These are phyloP conservation scores for Drosophila santomea DNA, from an alignment of 1,140 invertebrate genomes.

Conservation along the genomic window DNA sequence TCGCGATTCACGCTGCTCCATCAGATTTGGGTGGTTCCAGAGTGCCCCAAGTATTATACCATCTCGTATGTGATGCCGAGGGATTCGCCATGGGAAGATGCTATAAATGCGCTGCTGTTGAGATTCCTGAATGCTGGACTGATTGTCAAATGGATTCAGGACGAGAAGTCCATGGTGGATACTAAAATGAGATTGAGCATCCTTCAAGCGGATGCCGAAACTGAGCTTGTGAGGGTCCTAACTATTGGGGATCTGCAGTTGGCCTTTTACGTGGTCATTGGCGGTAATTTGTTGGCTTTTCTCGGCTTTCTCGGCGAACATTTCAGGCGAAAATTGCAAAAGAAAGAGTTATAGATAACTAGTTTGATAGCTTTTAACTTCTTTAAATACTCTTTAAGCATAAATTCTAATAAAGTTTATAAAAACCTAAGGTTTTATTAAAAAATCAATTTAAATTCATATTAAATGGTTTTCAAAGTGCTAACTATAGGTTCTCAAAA, in stretches of 20 bases:
- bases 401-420: not conserved
- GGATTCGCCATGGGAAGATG: conserved; percentile 72
- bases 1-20: conserved; percentile 47
- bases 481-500: not conserved
- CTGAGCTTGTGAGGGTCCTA: conserved; percentile 49
- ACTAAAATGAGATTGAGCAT: conserved; percentile 35
- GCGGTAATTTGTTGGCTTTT: conserved; percentile 51
- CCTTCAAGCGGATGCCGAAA: conserved; percentile 18
- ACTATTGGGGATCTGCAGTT: conserved; percentile 75
- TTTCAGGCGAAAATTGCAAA: not conserved
- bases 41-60: conserved; percentile 82
- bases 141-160: conserved; percentile 74
- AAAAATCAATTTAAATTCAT: no score
- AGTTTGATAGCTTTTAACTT: no score
- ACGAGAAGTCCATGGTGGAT: conserved; percentile 49
- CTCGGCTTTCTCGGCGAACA: conserved; percentile 59
- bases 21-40: conserved; percentile 72
- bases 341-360: not conserved
- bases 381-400: no score
- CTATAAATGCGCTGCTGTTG: conserved; percentile 69
- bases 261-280: conserved; percentile 75
- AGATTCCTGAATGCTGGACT: conserved; percentile 62
- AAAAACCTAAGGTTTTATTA: not conserved
- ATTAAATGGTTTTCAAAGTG: no score
- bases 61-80: conserved; percentile 80